Base-by-base conservation (phyloP, 2,113 vertebrate species). In the Limanda limanda region DNA sequence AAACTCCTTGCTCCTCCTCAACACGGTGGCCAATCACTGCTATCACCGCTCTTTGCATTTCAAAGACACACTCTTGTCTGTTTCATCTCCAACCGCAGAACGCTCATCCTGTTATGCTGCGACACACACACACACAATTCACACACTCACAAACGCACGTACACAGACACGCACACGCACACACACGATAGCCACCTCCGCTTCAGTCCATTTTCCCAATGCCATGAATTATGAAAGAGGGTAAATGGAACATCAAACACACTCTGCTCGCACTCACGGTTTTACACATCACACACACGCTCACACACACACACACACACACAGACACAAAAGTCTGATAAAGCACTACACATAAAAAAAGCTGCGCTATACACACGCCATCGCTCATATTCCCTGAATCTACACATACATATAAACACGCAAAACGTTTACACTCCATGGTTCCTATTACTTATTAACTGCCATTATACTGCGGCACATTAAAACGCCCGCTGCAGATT, bases 21-120 rank as follows among this genome's bases (percentile, higher is more conserved):
- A 83, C 89, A 71, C 81, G 35, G 68, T 25, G 78, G 81, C 87
- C 91, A 89, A 91, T 91, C 86, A 83, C 67, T 3, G 68, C 81
- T 80, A 86, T 84, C 76, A 66, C 60, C 68, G 61, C 78, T 80
- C 89, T 94, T 93, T 94, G 92, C 92, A 94, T 92, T 94, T 94
- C 92, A 95, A 94, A 95, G 91, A 90, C 81, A 15, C 78, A 79
- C 79, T 82, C 86, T 87, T 88, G 88, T 91, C 89, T 79, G 84
- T 92, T 93, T 92, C 91, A 93, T 93, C 92, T 89, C 69, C 23
- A 68, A 85, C 78, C 77, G 78, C 84, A 61, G 56, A 89, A 84
- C 64, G 20, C 80, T 85, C 76, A 72, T 88, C 88, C 82, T 83
- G 71, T 85, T 88, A 79, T 86, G 65, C 83, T 20, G 52, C 69